Evolutionary conservation across 2,888 invertebrate genomes (phyloP), one percentile per base, ranked within the genome.

Genomic region (Sminthurides aquaticus): DNA sequence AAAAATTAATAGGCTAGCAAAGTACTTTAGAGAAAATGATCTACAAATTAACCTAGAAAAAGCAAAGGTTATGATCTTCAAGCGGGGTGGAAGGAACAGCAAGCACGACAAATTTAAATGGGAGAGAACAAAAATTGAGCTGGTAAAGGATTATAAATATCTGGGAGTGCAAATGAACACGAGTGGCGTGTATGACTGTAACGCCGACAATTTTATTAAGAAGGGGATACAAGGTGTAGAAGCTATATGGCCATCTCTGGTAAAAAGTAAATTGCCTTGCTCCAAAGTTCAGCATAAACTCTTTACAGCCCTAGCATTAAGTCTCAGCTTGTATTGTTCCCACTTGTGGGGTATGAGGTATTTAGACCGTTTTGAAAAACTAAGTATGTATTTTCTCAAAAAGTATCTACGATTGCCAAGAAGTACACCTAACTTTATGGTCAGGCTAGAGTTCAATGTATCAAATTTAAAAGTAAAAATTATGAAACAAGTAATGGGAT

Each of bases 1-100:
- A 24, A 59, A 59, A 48, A 59, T 59, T 27, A 22, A 59, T 48
- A 25, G 25, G 3, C 29, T 57, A n/a, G n/a, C n/a, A 43, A 43
- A n/a, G n/a, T n/a, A n/a, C n/a, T n/a, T n/a, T n/a, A n/a, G n/a
- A n/a, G n/a, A n/a, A n/a, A n/a, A n/a, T 43, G 15, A 43, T 43
- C 15, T 43, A 43, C 43, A 11, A 15, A 43, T 43, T 8, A 43
- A 43, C 15, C n/a, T n/a, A n/a, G n/a, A n/a, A n/a, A n/a, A n/a
- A n/a, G n/a, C n/a, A n/a, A n/a, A n/a, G n/a, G n/a, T n/a, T n/a
- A n/a, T n/a, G n/a, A n/a, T n/a, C n/a, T n/a, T n/a, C n/a, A n/a
- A n/a, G n/a, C n/a, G n/a, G 15, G 43, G 43, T 43, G 8, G 8
- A 15, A 43, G 43, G 15, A 43, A 43, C 8, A 11, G 43, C 15